phyloP scores from a whole-genome alignment of 2,113 vertebrate genomes.

The Tympanuchus pallidicinctus region DNA sequence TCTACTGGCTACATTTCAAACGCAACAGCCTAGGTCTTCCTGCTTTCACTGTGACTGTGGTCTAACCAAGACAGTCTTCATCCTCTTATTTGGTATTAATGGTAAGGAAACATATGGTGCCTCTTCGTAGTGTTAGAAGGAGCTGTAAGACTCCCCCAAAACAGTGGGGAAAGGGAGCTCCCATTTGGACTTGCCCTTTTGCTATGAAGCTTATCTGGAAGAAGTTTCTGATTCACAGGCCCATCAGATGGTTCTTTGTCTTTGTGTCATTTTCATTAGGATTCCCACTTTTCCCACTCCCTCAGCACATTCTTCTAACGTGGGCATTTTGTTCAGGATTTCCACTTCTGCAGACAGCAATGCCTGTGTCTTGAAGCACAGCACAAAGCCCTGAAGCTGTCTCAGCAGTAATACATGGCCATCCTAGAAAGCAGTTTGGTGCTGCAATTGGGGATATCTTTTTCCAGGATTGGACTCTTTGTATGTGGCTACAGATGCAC shows the following conservation, averaged over 20 bases:
- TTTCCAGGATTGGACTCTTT: background rate
- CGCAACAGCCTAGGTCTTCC: background rate
- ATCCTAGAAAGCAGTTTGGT: background rate
- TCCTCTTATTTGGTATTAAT: background rate
- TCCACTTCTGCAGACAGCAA: background rate
- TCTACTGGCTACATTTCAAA: background rate
- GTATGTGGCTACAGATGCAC: background rate
- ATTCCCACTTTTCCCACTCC: background rate
- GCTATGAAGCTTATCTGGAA: background rate
- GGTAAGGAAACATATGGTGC: background rate
- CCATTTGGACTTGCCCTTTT: background rate
- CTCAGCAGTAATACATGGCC: background rate
- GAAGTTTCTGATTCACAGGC: background rate
- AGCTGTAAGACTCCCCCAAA: background rate
- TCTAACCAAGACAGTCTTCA: background rate
- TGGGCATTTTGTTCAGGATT: background rate
- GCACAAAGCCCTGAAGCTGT: background rate
- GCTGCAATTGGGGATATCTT: background rate
- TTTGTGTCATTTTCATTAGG: background rate
- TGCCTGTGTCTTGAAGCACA: background rate
- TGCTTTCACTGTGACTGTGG: too few species aligned
- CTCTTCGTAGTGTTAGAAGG: background rate
- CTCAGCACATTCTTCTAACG: background rate
- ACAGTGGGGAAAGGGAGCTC: background rate
- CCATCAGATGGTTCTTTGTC: background rate